Evolutionary conservation across 2,113 vertebrate genomes (phyloP), one percentile per base, ranked within the genome.

Genomic region (Eclectus roratus): DNA sequence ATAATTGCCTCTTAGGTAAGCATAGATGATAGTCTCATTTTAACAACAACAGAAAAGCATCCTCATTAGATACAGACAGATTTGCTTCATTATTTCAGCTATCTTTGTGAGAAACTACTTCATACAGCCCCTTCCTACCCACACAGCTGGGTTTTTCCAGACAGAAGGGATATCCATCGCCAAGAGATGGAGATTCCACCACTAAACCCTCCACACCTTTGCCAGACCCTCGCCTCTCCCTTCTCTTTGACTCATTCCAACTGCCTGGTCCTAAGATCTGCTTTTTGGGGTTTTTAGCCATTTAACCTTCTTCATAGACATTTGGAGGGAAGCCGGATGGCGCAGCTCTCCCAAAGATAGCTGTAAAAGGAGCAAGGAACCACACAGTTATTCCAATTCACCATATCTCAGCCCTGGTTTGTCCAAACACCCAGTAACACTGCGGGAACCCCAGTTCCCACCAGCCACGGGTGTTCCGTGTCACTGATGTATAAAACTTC

Each of bases 11-110:
- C 94, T 97, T 95, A 94, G 92, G 96, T 97, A 98, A 98, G 98
- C 96, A 97, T 95, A 98, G 95, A 96, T 97, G 97, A 98, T 97
- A 98, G 97, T 98, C 97, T 98, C 93, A 96, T 96, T 96, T 91
- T 39, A 96, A 96, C 94, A 94, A 94, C 96, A 96, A 97, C 94
- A 89, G 96, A 94, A 97, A 94, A 96, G 95, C 97, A 95, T 96
- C 97, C 97, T 98, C 90, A 94, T 97, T 93, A 98, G 97, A 95
- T 87, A 98, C 91, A 96, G 94, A 97, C 96, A 25, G 84, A 92
- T 85, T 91, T 82, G 88, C 95, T 95, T 95, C 85, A 13, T 56
- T 53, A 70, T 77, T 79, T 85, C 93, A 95, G 96, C 97, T 89
- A 94, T 94, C 97, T 97, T 95, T 97, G 96, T 74, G 88, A 96